Conservation (phyloP, 2,797 vertebrate genomes). For the Characodon lateralis region DNA sequence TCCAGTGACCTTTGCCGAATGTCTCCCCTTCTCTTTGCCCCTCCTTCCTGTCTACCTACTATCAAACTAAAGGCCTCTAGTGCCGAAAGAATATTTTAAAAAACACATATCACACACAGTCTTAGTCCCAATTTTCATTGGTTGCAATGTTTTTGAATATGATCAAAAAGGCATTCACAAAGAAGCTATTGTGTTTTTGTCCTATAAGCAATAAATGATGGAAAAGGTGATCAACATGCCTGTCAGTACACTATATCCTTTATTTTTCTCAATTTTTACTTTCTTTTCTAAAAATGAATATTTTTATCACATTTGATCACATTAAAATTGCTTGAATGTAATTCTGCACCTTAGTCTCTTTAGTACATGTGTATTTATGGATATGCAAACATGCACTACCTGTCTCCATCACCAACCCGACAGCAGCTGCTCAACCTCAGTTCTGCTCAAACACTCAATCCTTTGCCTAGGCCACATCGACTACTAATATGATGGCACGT, state of each 20-base stretch:
- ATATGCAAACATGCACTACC: not conserved
- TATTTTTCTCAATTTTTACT: not conserved
- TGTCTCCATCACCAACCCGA: not conserved
- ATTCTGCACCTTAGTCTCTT: no score
- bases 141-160: not conserved
- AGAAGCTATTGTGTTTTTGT: not conserved
- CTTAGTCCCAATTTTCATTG: not conserved
- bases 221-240: not conserved
- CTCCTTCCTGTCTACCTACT: no score
- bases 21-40: no score
- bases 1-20: no score
- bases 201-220: not conserved
- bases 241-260: not conserved
- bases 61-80: no score
- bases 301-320: not conserved
- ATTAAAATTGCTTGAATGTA: not conserved
- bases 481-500: not conserved
- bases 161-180: not conserved
- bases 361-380: not conserved
- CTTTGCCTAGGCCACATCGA: slow-evolving; percentile 1
- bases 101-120: not conserved
- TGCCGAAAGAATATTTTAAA: no score
- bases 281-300: not conserved
- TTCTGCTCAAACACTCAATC: slow-evolving; percentile 3
- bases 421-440: not conserved